Conservation (phyloP, 2,888 invertebrate genomes). For the Mesorhabditis spiculigera region DNA sequence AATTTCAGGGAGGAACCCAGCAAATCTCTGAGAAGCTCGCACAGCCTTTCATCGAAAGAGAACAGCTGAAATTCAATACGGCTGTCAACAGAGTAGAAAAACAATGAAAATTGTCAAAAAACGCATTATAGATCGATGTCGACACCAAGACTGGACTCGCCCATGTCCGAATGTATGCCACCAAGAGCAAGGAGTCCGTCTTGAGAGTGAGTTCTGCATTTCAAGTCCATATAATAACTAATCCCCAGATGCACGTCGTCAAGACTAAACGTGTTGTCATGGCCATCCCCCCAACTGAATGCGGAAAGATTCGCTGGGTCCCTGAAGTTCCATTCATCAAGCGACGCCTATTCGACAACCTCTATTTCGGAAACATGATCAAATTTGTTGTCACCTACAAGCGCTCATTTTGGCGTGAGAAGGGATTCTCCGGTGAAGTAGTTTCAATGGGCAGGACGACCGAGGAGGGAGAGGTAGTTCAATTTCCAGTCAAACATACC, state of each 20-base stretch:
- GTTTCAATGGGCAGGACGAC: slow-evolving; percentile 31
- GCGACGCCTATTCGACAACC: slow-evolving; percentile 21
- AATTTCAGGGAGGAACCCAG: slow-evolving; percentile 23
- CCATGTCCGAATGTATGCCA: slow-evolving; percentile 1
- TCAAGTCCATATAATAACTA: slow-evolving; percentile 5
- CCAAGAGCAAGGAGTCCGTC: neutral
- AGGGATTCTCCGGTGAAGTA: slow-evolving; percentile 60
- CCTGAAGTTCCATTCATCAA: slow-evolving; percentile 8
- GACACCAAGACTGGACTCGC: slow-evolving; percentile 8
- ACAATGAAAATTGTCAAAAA: neutral
- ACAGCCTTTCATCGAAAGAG: slow-evolving; percentile 1
- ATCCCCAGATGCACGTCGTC: slow-evolving; percentile 6
- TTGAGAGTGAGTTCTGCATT: neutral
- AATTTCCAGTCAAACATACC: neutral
- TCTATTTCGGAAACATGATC: slow-evolving; percentile 42
- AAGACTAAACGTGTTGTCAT: slow-evolving; percentile 24
- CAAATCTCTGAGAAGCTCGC: slow-evolving; percentile 22
- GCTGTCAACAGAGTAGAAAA: slow-evolving; percentile 4
- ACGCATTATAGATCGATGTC: slow-evolving; percentile 7
- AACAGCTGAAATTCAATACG: slow-evolving; percentile 2
- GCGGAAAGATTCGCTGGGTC: slow-evolving; percentile 14
- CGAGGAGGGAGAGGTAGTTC: slow-evolving; percentile 24
- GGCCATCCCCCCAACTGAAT: slow-evolving; percentile 38
- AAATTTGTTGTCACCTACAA: slow-evolving; percentile 62
- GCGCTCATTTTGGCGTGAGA: slow-evolving; percentile 61